Conservation (phyloP, 1,140 invertebrate genomes). For the Achatina immaculata region DNA sequence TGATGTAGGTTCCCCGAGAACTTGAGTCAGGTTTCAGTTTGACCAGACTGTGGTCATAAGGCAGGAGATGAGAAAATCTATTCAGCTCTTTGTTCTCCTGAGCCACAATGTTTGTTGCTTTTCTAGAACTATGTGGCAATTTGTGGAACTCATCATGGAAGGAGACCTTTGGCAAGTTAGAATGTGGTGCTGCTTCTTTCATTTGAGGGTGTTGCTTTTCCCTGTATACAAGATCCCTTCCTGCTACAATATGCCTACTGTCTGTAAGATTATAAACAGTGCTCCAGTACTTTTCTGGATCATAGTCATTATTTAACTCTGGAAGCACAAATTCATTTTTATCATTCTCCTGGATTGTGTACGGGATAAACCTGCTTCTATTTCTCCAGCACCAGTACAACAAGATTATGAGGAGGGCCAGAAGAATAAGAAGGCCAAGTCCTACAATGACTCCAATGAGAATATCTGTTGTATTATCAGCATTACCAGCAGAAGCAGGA, state of each 20-base stretch:
- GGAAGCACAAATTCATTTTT: constrained; percentile 29
- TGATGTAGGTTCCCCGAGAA: constrained; percentile 88
- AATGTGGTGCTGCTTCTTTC: constrained; percentile 32
- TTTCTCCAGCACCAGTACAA: constrained; percentile 48
- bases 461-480: constrained; percentile 41
- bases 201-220: constrained; percentile 28
- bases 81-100: constrained; percentile 56
- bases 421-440: constrained; percentile 50
- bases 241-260: constrained; percentile 57
- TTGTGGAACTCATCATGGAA: constrained; percentile 66
- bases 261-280: constrained; percentile 55
- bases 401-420: constrained; percentile 49
- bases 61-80: constrained; percentile 65
- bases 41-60: constrained; percentile 68
- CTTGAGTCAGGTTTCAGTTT: constrained; percentile 49
- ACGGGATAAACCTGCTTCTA: constrained; percentile 40
- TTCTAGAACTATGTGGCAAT: constrained; percentile 50
- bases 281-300: constrained; percentile 63
- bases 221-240: constrained; percentile 52
- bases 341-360: constrained; percentile 44
- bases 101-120: constrained; percentile 49
- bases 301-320: constrained; percentile 28
- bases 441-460: constrained; percentile 53
- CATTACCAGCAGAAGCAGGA: constrained; percentile 27
- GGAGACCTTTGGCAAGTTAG: constrained; percentile 45